Evolutionary conservation across 2,888 invertebrate species (phyloP).

Genomic region (Cheilosia grossa): DNA sequence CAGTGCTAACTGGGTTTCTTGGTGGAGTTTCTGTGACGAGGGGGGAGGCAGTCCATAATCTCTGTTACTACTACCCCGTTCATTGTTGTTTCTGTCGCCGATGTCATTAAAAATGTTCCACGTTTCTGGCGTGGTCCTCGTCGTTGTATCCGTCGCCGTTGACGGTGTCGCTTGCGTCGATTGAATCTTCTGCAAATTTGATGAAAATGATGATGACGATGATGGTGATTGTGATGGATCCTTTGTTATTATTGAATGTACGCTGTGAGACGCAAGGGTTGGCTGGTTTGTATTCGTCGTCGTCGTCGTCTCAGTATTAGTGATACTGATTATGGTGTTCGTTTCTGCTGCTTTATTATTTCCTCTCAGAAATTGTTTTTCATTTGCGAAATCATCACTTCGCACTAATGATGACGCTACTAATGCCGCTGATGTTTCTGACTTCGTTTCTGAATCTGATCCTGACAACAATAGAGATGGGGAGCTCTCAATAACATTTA

Average conservation of each 20-base stretch:
- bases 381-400: slow-evolving; percentile 77
- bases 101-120: slow-evolving; percentile 68
- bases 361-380: slow-evolving; percentile 78
- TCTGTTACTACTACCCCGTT: slow-evolving; percentile 47
- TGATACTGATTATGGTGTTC: slow-evolving; percentile 28
- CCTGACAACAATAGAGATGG: slow-evolving; percentile 66
- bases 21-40: slow-evolving; percentile 61
- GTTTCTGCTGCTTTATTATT: slow-evolving; percentile 57
- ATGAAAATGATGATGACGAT: slow-evolving; percentile 60
- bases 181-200: slow-evolving; percentile 75
- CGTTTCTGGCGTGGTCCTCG: slow-evolving; percentile 61
- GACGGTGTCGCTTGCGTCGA: slow-evolving; percentile 74
- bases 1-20: slow-evolving; percentile 64
- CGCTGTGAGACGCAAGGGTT: slow-evolving; percentile 53
- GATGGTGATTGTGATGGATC: slow-evolving; percentile 63
- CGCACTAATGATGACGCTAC: slow-evolving; percentile 76
- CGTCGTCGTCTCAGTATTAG: slow-evolving; percentile 48
- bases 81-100: slow-evolving; percentile 60
- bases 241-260: slow-evolving; percentile 64
- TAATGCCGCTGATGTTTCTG: slow-evolving; percentile 63
- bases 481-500: slow-evolving; percentile 64
- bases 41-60: slow-evolving; percentile 52
- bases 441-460: slow-evolving; percentile 62
- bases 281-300: slow-evolving; percentile 20
- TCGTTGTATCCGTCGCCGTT: slow-evolving; percentile 48